These are phyloP conservation scores for Aricia agestis DNA, from an alignment of 1,140 invertebrate genomes.

Conservation along the genomic window DNA sequence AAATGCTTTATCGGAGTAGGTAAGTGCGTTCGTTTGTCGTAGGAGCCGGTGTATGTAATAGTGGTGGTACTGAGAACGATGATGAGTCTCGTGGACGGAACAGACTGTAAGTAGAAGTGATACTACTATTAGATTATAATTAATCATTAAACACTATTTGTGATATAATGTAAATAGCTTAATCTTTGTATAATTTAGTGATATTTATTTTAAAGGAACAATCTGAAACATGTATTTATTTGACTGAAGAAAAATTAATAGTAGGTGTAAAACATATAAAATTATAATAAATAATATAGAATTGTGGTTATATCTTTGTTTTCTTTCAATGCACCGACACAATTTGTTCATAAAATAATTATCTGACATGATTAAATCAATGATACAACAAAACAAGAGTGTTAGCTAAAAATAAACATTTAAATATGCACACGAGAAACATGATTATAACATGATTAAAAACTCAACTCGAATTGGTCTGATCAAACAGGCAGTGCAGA, in stretches of 20 bases:
- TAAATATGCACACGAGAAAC: too few species aligned
- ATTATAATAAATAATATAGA: conserved; percentile 61
- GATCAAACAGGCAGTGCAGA: too few species aligned
- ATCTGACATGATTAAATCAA: too few species aligned
- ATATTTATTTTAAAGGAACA: conserved; percentile 70
- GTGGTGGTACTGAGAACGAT: conserved; percentile 25
- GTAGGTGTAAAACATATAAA: conserved; percentile 61
- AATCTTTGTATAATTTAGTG: conserved; percentile 73
- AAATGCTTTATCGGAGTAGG: conserved; percentile 43
- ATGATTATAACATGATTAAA: too few species aligned
- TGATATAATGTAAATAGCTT: conserved; percentile 75
- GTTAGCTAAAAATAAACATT: too few species aligned
- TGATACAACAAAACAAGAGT: too few species aligned
- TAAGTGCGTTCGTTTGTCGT: conserved; percentile 34
- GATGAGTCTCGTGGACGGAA: conserved; percentile 53
- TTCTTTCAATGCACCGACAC: conserved; percentile 3
- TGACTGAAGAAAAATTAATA: conserved; percentile 68
- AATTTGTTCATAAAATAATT: too few species aligned
- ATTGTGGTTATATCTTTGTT: conserved; percentile 23
- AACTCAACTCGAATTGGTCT: too few species aligned
- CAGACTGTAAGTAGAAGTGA: conserved; percentile 72
- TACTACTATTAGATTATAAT: conserved; percentile 53
- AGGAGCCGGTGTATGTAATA: conserved; percentile 25
- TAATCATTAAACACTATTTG: conserved; percentile 60
- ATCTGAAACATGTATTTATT: conserved; percentile 69